Percentiles rank a stretch among this genome's conserved stretches.
Conservation (phyloP, 2,797 vertebrate genomes). For the Chlorospingus semifuscus region DNA sequence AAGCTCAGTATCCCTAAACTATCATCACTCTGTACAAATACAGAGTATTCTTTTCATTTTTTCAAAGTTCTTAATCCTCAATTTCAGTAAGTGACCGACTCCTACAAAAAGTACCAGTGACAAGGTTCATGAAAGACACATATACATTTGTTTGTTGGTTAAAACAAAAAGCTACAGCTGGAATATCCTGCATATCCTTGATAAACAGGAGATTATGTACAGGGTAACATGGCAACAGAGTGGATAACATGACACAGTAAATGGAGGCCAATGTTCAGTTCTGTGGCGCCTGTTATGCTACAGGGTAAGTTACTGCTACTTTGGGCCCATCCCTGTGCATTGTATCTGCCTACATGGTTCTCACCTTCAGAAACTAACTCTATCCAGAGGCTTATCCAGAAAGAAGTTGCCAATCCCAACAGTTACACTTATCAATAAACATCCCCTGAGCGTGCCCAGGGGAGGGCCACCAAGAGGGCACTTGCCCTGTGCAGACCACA, state of each 20-base stretch:
- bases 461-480: background rate
- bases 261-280: background rate
- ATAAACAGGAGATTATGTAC: background rate
- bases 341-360: background rate
- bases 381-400: background rate
- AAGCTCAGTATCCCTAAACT: background rate
- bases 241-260: background rate
- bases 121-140: background rate
- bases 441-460: background rate
- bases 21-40: background rate
- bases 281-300: background rate
- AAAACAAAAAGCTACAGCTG: background rate
- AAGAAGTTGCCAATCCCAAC: background rate
- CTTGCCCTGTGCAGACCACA: background rate
- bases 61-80: background rate
- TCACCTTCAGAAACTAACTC: background rate
- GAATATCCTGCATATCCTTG: background rate
- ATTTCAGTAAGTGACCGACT: fast-evolving
- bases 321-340: background rate
- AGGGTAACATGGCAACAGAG: background rate
- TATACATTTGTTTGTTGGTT: background rate
- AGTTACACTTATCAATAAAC: background rate
- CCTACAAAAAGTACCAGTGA: background rate
- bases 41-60: background rate
- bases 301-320: background rate